phyloP scores from a whole-genome alignment of 2,113 vertebrate genomes.

The Daphoenositta chrysoptera region DNA sequence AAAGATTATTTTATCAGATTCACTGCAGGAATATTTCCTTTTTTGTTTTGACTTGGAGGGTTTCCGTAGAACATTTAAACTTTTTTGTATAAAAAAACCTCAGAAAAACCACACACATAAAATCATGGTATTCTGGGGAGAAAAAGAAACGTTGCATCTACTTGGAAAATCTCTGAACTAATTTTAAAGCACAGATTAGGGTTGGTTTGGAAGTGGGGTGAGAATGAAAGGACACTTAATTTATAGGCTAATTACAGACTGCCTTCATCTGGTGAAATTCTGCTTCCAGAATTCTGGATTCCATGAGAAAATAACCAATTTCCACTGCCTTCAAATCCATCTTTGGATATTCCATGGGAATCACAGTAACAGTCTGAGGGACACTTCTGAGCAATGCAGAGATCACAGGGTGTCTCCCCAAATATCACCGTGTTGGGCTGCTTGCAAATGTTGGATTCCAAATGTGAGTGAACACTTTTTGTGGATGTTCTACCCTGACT shows the following conservation, averaged over 20 bases:
- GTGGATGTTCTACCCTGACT: not conserved
- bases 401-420: not conserved
- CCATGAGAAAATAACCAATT: not conserved
- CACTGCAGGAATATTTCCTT: not conserved
- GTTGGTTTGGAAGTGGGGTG: not conserved
- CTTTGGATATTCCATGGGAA: not conserved
- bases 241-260: not conserved
- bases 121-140: not conserved
- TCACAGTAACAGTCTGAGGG: accelerated
- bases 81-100: not conserved
- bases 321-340: not conserved
- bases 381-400: not conserved
- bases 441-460: not conserved
- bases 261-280: accelerated
- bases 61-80: not conserved
- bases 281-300: not conserved
- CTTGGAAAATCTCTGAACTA: not conserved
- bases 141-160: not conserved
- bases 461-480: not conserved
- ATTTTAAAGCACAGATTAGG: not conserved
- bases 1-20: not conserved
- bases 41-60: not conserved
- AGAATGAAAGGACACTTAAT: not conserved
- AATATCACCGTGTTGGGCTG: not conserved
- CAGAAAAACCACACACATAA: accelerated